Percentiles rank a stretch among this genome's conserved stretches.
These are phyloP conservation scores for Epistrophella euchroma DNA, from an alignment of 2,888 invertebrate species.

Conservation along the genomic window DNA sequence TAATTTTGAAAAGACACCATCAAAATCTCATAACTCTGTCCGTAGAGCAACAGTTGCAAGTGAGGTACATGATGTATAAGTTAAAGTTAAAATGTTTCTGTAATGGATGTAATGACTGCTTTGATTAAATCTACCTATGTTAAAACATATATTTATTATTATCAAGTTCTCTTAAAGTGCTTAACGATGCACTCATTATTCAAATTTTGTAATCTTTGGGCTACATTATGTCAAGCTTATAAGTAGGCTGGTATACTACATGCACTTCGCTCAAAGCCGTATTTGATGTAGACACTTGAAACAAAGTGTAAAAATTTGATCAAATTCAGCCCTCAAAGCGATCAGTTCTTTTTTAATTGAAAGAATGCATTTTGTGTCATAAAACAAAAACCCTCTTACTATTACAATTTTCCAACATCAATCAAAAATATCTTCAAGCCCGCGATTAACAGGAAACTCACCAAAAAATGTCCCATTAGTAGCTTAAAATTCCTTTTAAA, in stretches of 20 bases:
- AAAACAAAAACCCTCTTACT: not conserved
- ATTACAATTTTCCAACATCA: conserved; percentile 10
- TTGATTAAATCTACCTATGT: not conserved
- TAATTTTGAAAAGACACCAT: too few relatives aligned
- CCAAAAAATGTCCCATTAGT: conserved; percentile 57
- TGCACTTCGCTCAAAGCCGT: not conserved
- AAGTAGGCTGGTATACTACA: not conserved
- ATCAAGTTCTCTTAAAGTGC: not conserved
- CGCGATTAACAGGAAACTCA: conserved; percentile 37
- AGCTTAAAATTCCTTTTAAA: conserved; percentile 34
- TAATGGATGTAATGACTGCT: not conserved
- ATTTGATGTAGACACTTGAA: conserved; percentile 15
- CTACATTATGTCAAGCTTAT: not conserved
- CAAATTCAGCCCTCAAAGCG: conserved; percentile 6
- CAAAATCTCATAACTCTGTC: not conserved
- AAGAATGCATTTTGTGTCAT: conserved; percentile 4
- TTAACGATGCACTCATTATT: not conserved
- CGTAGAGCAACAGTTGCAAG: not conserved
- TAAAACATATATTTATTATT: not conserved
- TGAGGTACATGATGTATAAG: not conserved
- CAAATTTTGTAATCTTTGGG: not conserved
- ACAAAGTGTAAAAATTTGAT: conserved; percentile 20
- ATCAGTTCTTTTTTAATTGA: conserved; percentile 14
- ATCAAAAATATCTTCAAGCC: conserved; percentile 8
- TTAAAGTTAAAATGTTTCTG: too few relatives aligned